These are phyloP conservation scores for Deilephila porcellus DNA, from an alignment of 2,888 invertebrate genomes.

Conservation along the genomic window DNA sequence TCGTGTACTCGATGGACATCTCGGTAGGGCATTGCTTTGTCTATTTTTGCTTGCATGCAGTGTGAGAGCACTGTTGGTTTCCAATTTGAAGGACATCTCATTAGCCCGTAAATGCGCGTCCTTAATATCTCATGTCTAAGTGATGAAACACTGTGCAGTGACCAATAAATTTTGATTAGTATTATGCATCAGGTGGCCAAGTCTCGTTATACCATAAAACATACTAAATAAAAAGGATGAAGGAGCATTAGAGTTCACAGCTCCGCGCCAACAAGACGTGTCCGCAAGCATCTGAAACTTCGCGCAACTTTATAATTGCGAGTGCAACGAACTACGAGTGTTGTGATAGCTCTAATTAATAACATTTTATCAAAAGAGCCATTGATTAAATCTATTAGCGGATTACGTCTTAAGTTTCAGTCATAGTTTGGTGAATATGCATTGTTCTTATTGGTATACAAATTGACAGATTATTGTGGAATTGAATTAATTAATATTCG, in stretches of 20 bases:
- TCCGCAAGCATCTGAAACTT: conserved; percentile 1
- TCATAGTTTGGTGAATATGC: background rate
- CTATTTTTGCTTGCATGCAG: no score
- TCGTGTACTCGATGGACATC: no score
- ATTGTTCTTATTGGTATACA: background rate
- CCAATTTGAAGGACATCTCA: no score
- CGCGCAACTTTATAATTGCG: conserved; percentile 11
- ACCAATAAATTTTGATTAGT: no score
- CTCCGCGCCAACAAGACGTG: conserved; percentile 12
- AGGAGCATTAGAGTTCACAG: background rate
- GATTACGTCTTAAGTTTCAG: background rate
- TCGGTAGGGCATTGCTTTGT: no score
- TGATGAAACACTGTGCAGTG: no score
- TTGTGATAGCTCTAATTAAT: conserved; percentile 2
- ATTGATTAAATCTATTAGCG: background rate
- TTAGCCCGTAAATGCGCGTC: no score
- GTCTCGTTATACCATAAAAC: no score
- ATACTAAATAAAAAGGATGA: conserved; percentile 3
- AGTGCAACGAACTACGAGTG: conserved; percentile 13
- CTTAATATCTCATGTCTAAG: no score
- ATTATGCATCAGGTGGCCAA: background rate
- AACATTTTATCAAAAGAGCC: conserved; percentile 9
- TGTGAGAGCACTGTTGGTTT: no score
- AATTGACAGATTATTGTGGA: background rate
- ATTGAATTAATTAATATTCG: background rate